These are phyloP conservation scores for Trachymyrmex cornetzi DNA, from an alignment of 1,140 invertebrate genomes.

Conservation along the genomic window DNA sequence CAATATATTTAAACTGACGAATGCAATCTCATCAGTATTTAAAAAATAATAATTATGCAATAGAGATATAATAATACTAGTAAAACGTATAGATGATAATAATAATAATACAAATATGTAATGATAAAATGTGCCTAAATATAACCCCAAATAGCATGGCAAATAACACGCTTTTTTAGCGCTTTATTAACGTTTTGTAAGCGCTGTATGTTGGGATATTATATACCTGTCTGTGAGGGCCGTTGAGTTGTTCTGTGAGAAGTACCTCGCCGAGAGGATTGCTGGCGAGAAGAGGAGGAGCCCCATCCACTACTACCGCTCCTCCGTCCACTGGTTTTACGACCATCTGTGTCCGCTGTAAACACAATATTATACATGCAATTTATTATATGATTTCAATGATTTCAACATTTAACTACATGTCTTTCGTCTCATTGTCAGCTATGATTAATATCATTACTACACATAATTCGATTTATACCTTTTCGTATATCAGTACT, in stretches of 20 bases:
- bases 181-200: too few relatives aligned
- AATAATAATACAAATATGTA: background rate
- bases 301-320: slow-evolving; percentile 62
- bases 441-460: slow-evolving; percentile 3
- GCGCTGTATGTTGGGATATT: background rate
- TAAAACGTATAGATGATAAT: background rate
- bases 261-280: background rate
- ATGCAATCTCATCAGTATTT: background rate
- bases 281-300: slow-evolving; percentile 54
- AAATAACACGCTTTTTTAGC: too few relatives aligned
- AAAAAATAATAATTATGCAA: background rate
- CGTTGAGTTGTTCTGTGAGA: slow-evolving; percentile 64
- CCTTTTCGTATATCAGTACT: background rate
- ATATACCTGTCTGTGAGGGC: slow-evolving; percentile 47
- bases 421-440: background rate
- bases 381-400: slow-evolving; percentile 11
- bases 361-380: background rate
- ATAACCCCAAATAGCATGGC: background rate
- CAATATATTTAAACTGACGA: background rate
- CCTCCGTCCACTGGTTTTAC: slow-evolving; percentile 74
- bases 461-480: background rate
- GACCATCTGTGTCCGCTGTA: slow-evolving; percentile 39
- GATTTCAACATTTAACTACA: background rate
- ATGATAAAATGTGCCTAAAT: background rate
- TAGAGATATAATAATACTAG: background rate